Base-by-base conservation (phyloP, 2,113 vertebrate species). In the Erythrocercus mccallii region DNA sequence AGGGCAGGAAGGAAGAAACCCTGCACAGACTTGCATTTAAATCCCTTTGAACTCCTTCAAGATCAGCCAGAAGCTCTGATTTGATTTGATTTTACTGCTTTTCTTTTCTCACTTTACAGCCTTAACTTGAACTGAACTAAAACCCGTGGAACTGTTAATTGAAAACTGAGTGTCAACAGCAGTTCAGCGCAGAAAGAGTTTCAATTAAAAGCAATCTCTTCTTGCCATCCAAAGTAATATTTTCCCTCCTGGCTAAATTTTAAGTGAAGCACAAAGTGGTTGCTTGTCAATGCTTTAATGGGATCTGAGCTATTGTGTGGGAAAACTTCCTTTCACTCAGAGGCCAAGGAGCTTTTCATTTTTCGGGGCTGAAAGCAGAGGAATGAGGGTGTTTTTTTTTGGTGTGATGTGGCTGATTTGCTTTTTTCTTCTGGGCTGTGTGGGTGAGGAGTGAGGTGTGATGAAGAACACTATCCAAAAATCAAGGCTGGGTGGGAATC, bases 171-270 rank as follows among this genome's bases (percentile, higher is more conserved):
- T 84, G 94, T 95, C 86, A 92, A 79, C 90, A 86, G 77, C 83
- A 90, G 82, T 88, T 96, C 90, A 77, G 62, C 0, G 2, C 70
- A 86, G 90, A 77, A 92, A 60, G 80, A 86, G 77, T 81, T 93
- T 70, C 91, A 92, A 94, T 93, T 94, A 89, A 86, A 90, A 92
- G 81, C 93, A 90, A 86, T 95, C 84, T 95, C 68, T 80, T 84
- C 73, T 85, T 94, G 68, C 85, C 56, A 86, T 68, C 68, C 11
- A 0, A 87, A 94, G 82, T 61, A 93, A 76, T 83, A 69, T 95
- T 95, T 97, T 92, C 86, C 82, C 93, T 94, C 90, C 88, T 66
- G 65, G 95, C 95, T 84, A 94, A 94, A 96, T 95, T 81, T 95
- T 78, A 95, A 96, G 87, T 40, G 90, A 94, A 94, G 71, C 79